phyloP scores from a whole-genome alignment of 2,888 invertebrate species.

The Cantharis lateralis region DNA sequence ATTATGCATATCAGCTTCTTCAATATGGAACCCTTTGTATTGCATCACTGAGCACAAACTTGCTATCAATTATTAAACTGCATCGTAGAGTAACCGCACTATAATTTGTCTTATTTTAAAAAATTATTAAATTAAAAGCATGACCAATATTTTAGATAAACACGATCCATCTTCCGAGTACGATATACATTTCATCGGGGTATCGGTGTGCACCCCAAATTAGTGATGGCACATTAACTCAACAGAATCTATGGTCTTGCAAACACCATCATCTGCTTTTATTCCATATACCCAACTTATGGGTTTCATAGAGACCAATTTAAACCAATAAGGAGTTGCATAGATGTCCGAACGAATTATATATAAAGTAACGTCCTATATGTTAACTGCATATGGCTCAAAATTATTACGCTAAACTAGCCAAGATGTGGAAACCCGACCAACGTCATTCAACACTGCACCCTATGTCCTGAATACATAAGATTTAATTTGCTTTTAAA shows the following conservation, averaged over 20 bases:
- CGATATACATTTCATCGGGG: constrained; percentile 48
- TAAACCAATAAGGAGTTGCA: constrained; percentile 40
- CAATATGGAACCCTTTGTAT: not conserved
- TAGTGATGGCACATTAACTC: constrained; percentile 58
- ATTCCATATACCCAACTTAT: constrained; percentile 17
- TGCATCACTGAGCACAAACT: not conserved
- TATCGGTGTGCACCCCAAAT: constrained; percentile 51
- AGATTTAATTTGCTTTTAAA: constrained; percentile 33
- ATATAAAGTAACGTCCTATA: constrained; percentile 45
- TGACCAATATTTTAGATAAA: constrained; percentile 30
- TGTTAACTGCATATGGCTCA: constrained; percentile 49
- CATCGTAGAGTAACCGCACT: not conserved
- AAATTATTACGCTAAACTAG: constrained; percentile 52
- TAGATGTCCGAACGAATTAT: constrained; percentile 56
- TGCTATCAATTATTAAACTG: not conserved
- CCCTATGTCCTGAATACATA: constrained; percentile 8
- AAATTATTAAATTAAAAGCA: constrained; percentile 27
- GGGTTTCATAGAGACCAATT: constrained; percentile 35
- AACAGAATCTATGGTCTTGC: constrained; percentile 56
- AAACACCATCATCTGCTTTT: constrained; percentile 49
- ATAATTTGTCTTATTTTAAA: constrained; percentile 9
- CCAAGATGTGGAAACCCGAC: constrained; percentile 6
- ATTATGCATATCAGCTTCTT: not conserved
- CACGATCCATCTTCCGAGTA: constrained; percentile 47
- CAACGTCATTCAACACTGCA: constrained; percentile 1